Evolutionary conservation across 1,140 invertebrate genomes (phyloP), one percentile per base, ranked within the genome.

Genomic region (Lanistes nyassanus): DNA sequence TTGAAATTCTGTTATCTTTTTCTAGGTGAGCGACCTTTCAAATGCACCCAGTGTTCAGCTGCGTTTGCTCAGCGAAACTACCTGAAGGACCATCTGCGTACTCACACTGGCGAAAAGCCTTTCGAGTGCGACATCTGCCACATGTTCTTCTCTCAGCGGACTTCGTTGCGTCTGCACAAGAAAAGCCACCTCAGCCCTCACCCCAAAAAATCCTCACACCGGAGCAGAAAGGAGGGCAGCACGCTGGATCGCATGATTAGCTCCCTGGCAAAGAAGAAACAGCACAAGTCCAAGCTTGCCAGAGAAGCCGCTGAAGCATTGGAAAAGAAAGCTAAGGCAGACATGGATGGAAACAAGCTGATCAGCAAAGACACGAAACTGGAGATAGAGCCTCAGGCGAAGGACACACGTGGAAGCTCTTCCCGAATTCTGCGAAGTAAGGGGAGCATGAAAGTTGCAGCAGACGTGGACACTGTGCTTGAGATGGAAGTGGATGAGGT

Each of bases 221-320:
- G 55, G 23, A 26, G 16, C 55, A 36, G 56, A 11, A 56, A 72
- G 23, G 51, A 69, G 31, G 70, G 70, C 70, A 72, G 60, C 55
- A 72, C 56, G 34, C 70, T 72, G 53, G 70, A 72, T 55, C 70
- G 70, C 23, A 72, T 72, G 70, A 72, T 72, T 34, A 72, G 70
- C 70, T 34, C 55, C 6, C 34, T 72, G 34, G 56, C 51, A 53
- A 55, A 37, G n/a, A 72, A 72, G 29, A 72, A 72, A 37, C 70
- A 72, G 34, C 31, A 34, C 16, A 55, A 56, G 0, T 60, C 70
- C 0, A 29, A 55, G 13, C 55, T 60, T 55, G 70, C 70, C 56
- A 72, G 42, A 26, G 42, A 47, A 47, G 42, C 42, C 42, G 56
- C 56, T 26, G 70, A 72, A 56, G 70, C 70, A 55, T 3, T 23